These are phyloP conservation scores for Uropetala carovei DNA, from an alignment of 2,888 invertebrate genomes.

Conservation along the genomic window DNA sequence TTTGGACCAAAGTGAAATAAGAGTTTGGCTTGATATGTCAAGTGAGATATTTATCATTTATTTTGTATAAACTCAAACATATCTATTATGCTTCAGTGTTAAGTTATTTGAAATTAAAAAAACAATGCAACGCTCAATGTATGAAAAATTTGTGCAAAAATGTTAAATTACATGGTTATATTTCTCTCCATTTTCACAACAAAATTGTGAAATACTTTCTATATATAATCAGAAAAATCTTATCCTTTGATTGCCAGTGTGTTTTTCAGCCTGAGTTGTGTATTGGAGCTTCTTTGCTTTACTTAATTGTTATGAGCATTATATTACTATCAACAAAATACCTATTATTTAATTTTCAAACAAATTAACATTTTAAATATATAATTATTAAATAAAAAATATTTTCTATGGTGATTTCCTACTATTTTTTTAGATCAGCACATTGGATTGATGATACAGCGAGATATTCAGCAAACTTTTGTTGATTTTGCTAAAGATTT, in stretches of 20 bases:
- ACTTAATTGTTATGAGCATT: too few relatives aligned
- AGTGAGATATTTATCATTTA: conserved; percentile 79
- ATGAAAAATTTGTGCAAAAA: neutral
- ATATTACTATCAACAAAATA: too few relatives aligned
- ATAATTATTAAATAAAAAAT: neutral
- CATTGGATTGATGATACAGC: conserved; percentile 87
- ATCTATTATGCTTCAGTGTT: neutral
- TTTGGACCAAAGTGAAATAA: conserved; percentile 81
- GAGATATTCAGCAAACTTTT: conserved; percentile 85
- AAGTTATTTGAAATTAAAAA: neutral
- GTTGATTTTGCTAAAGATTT: conserved; percentile 83
- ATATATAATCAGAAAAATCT: neutral
- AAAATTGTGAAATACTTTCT: neutral
- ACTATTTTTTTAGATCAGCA: conserved; percentile 85
- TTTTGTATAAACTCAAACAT: neutral
- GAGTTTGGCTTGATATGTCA: conserved; percentile 88
- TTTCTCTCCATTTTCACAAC: neutral
- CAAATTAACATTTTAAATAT: too few relatives aligned
- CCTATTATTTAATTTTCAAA: too few relatives aligned
- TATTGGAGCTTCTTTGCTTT: too few relatives aligned
- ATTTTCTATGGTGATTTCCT: neutral
- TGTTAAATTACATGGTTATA: neutral
- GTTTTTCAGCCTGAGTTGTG: too few relatives aligned
- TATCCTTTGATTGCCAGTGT: neutral
- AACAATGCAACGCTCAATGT: neutral